Base-by-base conservation (phyloP, 2,888 invertebrate species). In the Tyria jacobaeae region DNA sequence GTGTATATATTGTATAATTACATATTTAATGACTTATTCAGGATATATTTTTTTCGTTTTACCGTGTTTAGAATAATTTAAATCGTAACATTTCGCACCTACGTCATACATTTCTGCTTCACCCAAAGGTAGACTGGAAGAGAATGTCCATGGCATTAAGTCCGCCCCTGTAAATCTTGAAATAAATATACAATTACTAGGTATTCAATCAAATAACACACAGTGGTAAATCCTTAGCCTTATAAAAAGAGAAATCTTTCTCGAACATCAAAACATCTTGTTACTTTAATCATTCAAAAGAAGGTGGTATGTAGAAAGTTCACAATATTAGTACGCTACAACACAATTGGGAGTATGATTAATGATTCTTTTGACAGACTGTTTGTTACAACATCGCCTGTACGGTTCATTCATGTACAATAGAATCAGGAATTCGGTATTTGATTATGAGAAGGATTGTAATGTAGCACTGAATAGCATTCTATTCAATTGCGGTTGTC, bases 281-380 rank as follows among this genome's bases (percentile, higher is more conserved):
- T 27, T 54, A 17, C 53, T 62, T 58, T 44, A 54, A 57, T 54
- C 41, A 58, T 58, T 62, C 58, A 58, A 54, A 58, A 58, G n/a
- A n/a, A 50, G 49, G 27, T 25, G 51, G 37, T 24, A 41, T 15
- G 41, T 17, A 34, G 48, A 54, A 58, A 62, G 54, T 58, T 58
- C 54, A 62, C 57, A 62, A 62, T 62, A 62, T 58, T 58, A 62
- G 62, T 54, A 54, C 21, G 53, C 17, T 48, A 61, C 37, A 53
- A 48, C 56, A 62, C 64, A 74, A 70, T 73, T 59, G 59, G 60
- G 67, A 64, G 55, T 14, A 63, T 73, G 72, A 73, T 71, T 74
- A 62, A 73, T 72, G 64, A 61, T 57, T 49, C 24, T 39, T 68
- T 64, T 60, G 73, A 59, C 60, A 54, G 44, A 34, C 35, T 48